phyloP scores from a whole-genome alignment of 2,113 vertebrate genomes.

The Mirza zaza region DNA sequence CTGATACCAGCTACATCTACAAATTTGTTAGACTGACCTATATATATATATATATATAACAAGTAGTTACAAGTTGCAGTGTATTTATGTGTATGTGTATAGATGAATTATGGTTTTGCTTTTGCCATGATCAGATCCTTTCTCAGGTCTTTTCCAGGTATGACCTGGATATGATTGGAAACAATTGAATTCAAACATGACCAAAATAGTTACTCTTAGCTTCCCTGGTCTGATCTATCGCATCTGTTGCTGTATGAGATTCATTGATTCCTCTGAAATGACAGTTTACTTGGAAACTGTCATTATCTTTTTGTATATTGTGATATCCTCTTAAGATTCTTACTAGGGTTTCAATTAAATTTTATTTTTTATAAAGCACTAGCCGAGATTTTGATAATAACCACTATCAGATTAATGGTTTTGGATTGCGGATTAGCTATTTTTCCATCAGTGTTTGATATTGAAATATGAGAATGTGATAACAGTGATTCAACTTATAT shows the following conservation, averaged over 20 bases:
- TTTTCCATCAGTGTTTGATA: conserved; percentile 31
- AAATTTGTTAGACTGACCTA: not conserved
- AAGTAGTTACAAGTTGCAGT: not conserved
- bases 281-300: conserved; percentile 9
- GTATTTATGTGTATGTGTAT: not conserved
- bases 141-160: not conserved
- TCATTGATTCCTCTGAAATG: conserved; percentile 50
- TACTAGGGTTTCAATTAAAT: conserved; percentile 25
- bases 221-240: not conserved
- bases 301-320: conserved; percentile 43
- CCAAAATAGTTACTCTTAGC: conserved; percentile 47
- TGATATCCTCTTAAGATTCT: conserved; percentile 28
- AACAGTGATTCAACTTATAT: conserved; percentile 32
- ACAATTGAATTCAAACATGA: conserved; percentile 4
- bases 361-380: conserved; percentile 46
- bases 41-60: not conserved
- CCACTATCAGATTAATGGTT: conserved; percentile 34
- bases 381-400: conserved; percentile 28
- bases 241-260: not conserved
- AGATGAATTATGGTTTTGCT: not conserved
- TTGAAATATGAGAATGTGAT: conserved; percentile 27
- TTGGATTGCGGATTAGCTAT: conserved; percentile 9
- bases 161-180: conserved; percentile 9
- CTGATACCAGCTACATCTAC: not conserved
- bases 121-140: conserved; percentile 50